Conservation (phyloP, 1,140 invertebrate species). For the Thrips palmi region DNA sequence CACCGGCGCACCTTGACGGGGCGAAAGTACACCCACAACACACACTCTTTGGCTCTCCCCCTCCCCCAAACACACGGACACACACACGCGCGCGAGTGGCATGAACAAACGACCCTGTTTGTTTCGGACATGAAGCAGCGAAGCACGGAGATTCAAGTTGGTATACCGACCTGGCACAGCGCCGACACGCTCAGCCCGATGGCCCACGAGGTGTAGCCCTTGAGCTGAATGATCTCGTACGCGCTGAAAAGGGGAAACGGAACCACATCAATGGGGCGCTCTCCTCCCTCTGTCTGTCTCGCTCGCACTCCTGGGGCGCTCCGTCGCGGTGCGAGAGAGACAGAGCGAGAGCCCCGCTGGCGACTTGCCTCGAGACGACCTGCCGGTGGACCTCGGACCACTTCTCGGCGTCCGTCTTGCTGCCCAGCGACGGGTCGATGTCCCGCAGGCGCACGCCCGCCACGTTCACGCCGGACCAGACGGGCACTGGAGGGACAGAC, state of each 20-base stretch:
- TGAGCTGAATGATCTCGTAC: slow-evolving; percentile 76
- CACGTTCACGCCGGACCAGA: slow-evolving; percentile 85
- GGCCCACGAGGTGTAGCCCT: slow-evolving; percentile 81
- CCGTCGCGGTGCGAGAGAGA: no score
- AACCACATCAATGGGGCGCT: no score
- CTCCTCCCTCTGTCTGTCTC: background rate
- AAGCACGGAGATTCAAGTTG: no score
- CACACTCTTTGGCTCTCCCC: slow-evolving; percentile 58
- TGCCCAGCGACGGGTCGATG: slow-evolving; percentile 52
- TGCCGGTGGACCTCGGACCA: slow-evolving; percentile 59
- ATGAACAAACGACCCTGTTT: no score
- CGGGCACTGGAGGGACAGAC: slow-evolving; percentile 60
- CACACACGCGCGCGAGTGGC: no score
- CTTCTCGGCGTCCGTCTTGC: slow-evolving; percentile 49
- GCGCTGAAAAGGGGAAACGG: slow-evolving; percentile 32
- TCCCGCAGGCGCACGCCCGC: slow-evolving; percentile 68
- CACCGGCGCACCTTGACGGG: slow-evolving; percentile 56
- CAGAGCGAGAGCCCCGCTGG: no score
- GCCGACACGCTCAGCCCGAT: slow-evolving; percentile 68
- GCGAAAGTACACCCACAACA: slow-evolving; percentile 65
- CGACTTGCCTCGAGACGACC: slow-evolving; percentile 43
- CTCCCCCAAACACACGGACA: no score
- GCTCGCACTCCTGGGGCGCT: background rate
- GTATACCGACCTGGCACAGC: slow-evolving; percentile 31
- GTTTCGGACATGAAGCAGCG: no score